Percentiles rank a stretch among this genome's conserved stretches.
Evolutionary conservation across 2,797 vertebrate genomes (phyloP).

Genomic region (Steatocranus sp.): DNA sequence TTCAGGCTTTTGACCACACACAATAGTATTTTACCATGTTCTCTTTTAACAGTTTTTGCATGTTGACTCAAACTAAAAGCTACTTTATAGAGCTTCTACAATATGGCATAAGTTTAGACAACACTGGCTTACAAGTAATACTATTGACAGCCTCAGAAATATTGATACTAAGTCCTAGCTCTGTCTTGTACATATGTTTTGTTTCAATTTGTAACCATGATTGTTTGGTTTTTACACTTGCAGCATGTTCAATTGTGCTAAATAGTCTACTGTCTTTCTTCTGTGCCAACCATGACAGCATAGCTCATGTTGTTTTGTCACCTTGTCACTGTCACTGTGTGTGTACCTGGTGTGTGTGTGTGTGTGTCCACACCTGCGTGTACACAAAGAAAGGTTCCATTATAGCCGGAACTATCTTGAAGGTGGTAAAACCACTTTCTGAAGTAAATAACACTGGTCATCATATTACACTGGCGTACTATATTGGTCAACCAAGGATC

Average conservation of each 20-base stretch:
- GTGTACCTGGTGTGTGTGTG: not conserved
- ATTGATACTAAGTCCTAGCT: not conserved
- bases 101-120: not conserved
- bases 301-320: not conserved
- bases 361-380: not conserved
- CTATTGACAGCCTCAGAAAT: not conserved
- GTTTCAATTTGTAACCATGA: conserved; percentile 15
- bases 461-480: not conserved
- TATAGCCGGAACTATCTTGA: not conserved
- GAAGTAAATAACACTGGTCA: not conserved
- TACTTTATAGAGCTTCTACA: not conserved
- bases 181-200: not conserved
- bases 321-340: not conserved
- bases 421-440: not conserved
- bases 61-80: not conserved
- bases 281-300: not conserved
- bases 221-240: not conserved
- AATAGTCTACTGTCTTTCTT: not conserved
- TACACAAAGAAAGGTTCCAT: not conserved
- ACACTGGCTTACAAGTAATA: not conserved
- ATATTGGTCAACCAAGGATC: not conserved
- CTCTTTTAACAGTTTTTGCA: not conserved
- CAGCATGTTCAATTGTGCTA: not conserved
- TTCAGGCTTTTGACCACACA: not conserved
- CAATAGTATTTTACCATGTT: not conserved